Evolutionary conservation across 2,113 vertebrate species (phyloP).

Genomic region (Daphoenositta chrysoptera): DNA sequence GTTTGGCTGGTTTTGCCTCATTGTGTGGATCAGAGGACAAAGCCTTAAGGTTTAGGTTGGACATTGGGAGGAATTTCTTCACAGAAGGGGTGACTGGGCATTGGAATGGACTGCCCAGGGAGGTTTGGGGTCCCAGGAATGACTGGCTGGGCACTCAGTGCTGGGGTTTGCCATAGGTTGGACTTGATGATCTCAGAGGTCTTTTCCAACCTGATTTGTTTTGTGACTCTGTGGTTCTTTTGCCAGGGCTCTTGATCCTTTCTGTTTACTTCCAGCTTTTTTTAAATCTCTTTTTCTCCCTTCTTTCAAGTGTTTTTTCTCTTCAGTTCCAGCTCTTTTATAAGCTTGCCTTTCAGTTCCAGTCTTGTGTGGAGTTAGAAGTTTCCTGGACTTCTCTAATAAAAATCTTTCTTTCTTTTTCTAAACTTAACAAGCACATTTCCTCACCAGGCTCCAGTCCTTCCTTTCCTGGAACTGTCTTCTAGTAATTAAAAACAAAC

Average conservation of each 20-base stretch:
- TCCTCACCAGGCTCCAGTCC: not conserved
- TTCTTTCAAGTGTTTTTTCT: not conserved
- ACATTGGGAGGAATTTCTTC: not conserved
- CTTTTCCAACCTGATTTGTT: not conserved
- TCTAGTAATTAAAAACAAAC: not conserved
- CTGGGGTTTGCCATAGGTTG: not conserved
- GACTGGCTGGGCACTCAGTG: not conserved
- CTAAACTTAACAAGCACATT: not conserved
- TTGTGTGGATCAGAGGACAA: not conserved
- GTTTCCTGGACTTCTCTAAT: not conserved
- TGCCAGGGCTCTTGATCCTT: not conserved
- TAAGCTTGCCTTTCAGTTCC: not conserved
- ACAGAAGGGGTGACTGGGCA: fast-evolving
- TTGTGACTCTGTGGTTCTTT: not conserved
- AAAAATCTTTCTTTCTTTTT: not conserved
- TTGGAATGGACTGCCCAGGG: not conserved
- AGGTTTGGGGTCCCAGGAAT: not conserved
- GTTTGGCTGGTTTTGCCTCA: fast-evolving
- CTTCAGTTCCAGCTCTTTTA: not conserved
- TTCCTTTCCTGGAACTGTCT: not conserved
- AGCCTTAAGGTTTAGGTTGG: not conserved
- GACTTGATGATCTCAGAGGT: too few species aligned
- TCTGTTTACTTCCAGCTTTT: not conserved
- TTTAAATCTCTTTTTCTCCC: not conserved
- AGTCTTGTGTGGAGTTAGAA: not conserved